Evolutionary conservation across 2,797 vertebrate genomes (phyloP), one percentile per base, ranked within the genome.

Genomic region (Botia kubotai): DNA sequence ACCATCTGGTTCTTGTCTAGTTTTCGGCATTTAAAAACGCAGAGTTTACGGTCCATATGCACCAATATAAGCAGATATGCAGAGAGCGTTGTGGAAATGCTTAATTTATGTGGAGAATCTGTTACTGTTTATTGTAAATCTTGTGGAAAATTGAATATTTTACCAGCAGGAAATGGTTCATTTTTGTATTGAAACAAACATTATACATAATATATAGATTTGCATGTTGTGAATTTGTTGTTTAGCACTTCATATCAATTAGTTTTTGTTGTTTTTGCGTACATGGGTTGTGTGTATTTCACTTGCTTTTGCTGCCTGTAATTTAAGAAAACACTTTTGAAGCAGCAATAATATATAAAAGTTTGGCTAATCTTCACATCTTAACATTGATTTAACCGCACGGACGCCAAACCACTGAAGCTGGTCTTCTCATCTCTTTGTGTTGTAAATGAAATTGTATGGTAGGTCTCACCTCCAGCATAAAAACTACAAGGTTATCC

Each of bases 401-500:
- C n/a, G n/a, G 58, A 21, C 8, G 1, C 0, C 0, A 10, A 21
- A 69, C 21, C 13, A 2, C 16, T 55, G 0, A 39, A 14, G n/a
- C 70, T 0, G 1, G 36, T 87, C 62, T 71, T 66, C 82, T 82
- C 84, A 87, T 87, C 85, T 89, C 84, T 71, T 53, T 80, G 80
- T 81, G 80, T 78, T 88, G 89, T 85, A 70, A 79, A 79, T 85
- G 75, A 82, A 82, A 85, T 85, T 86, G 10, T 11, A 53, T 4
- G 52, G 52, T 53, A 29, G 60, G 87, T 85, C 82, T 88, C 89
- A 88, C 79, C 79, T 84, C 71, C 86, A 84, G 86, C 83, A 39
- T 84, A 81, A 89, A 86, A 89, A 86, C 87, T 75, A 76, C 82
- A 85, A 87, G 86, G 90, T 90, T 86, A 87, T 85, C 89, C 89